These are phyloP conservation scores for Ectemnius lituratus DNA, from an alignment of 2,888 invertebrate genomes.

Conservation along the genomic window DNA sequence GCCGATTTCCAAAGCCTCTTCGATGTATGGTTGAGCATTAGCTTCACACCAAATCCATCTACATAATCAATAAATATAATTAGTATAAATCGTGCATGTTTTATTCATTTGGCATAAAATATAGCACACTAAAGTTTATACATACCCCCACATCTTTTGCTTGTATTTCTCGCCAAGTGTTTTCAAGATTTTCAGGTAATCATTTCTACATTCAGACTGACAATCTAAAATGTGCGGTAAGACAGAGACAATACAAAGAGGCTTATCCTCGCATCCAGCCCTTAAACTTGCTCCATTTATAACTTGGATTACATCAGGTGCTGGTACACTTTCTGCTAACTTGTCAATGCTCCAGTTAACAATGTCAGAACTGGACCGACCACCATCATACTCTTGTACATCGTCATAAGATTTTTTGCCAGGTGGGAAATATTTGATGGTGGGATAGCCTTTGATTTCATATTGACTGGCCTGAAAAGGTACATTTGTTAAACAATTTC, in stretches of 20 bases:
- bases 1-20: slow-evolving; percentile 95
- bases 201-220: slow-evolving; percentile 93
- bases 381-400: slow-evolving; percentile 93
- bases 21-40: slow-evolving; percentile 89
- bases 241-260: slow-evolving; percentile 94
- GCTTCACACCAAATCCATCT: slow-evolving; percentile 98
- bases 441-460: slow-evolving; percentile 95
- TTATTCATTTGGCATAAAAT: slow-evolving; percentile 15
- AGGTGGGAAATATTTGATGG: slow-evolving; percentile 94
- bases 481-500: slow-evolving; percentile 9
- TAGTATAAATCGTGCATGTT: not conserved
- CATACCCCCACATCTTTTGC: slow-evolving; percentile 95
- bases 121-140: slow-evolving; percentile 36
- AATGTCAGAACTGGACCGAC: slow-evolving; percentile 93
- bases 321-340: slow-evolving; percentile 89
- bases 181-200: slow-evolving; percentile 87
- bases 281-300: slow-evolving; percentile 83
- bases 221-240: slow-evolving; percentile 98
- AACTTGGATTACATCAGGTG: slow-evolving; percentile 91
- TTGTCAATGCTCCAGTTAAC: slow-evolving; percentile 94
- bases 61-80: slow-evolving; percentile 48
- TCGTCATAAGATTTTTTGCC: slow-evolving; percentile 85
- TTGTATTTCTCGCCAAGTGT: slow-evolving; percentile 94
- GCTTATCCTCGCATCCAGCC: slow-evolving; percentile 89
- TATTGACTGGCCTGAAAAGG: slow-evolving; percentile 84